phyloP scores from a whole-genome alignment of 2,797 vertebrate genomes.

The Nyctibius grandis region DNA sequence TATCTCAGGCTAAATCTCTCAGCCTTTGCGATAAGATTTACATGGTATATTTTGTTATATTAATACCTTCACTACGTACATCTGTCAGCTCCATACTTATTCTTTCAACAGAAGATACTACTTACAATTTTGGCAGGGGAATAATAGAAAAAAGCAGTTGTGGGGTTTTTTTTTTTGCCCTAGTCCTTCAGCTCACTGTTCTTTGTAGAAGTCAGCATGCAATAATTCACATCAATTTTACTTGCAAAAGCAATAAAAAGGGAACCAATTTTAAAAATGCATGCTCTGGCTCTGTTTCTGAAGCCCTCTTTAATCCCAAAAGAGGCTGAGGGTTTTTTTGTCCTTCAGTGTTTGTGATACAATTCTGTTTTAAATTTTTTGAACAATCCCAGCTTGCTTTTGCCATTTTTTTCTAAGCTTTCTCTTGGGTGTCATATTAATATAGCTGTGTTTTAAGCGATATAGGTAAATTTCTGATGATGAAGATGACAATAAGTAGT shows the following conservation, averaged over 20 bases:
- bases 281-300: conserved; percentile 23
- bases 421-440: not conserved
- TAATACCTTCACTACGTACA: conserved; percentile 4
- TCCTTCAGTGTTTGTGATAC: not conserved
- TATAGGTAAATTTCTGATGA: not conserved
- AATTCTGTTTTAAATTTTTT: conserved; percentile 8
- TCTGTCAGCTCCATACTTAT: not conserved
- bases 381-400: not conserved
- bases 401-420: not conserved
- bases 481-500: conserved; percentile 16
- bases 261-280: conserved; percentile 31
- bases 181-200: not conserved
- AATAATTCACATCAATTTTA: conserved; percentile 70
- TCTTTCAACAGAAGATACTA: conserved; percentile 14
- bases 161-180: not conserved
- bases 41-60: conserved; percentile 4
- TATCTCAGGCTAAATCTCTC: conserved; percentile 6
- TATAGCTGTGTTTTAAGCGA: not conserved
- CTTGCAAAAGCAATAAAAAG: conserved; percentile 56
- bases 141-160: not conserved
- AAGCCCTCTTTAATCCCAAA: conserved; percentile 10
- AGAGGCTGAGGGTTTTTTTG: not conserved
- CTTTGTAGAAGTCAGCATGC: conserved; percentile 11
- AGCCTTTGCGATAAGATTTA: conserved; percentile 1
- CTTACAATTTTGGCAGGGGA: not conserved